Percentiles rank a stretch among this genome's conserved stretches.
phyloP scores from a whole-genome alignment of 2,797 vertebrate species.

The Myripristis jacobus region DNA sequence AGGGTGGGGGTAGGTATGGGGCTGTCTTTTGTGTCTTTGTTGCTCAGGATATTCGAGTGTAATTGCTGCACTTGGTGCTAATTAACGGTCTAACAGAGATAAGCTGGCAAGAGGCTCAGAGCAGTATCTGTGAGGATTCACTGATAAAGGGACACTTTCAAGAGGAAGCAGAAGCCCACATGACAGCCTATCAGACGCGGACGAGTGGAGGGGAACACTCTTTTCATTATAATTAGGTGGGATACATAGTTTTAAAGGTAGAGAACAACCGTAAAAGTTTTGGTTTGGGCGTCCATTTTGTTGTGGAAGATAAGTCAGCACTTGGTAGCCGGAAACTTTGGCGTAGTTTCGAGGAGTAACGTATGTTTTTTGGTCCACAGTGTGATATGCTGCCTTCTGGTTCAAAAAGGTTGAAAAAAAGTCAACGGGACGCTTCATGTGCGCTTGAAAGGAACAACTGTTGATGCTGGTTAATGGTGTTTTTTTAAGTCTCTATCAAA shows the following conservation, averaged over 20 bases:
- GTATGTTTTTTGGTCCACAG: slow-evolving; percentile 10
- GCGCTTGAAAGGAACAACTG: slow-evolving; percentile 6
- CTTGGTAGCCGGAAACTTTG: slow-evolving; percentile 21
- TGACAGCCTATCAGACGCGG: slow-evolving; percentile 71
- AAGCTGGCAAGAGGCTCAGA: slow-evolving; percentile 73
- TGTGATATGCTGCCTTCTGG: neutral
- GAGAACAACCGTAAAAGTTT: slow-evolving; percentile 40
- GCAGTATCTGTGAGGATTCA: slow-evolving; percentile 69
- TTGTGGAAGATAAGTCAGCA: slow-evolving; percentile 25
- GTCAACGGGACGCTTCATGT: slow-evolving; percentile 4
- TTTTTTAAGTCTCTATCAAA: slow-evolving; percentile 33
- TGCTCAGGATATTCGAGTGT: slow-evolving; percentile 79
- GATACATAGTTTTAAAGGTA: slow-evolving; percentile 46
- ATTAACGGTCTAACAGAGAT: slow-evolving; percentile 81
- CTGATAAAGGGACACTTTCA: slow-evolving; percentile 80
- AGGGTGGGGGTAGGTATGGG: slow-evolving; percentile 32
- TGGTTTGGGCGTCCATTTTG: slow-evolving; percentile 37
- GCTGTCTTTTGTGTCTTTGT: slow-evolving; percentile 78
- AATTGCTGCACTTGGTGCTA: slow-evolving; percentile 82
- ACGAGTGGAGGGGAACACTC: slow-evolving; percentile 54
- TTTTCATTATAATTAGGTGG: slow-evolving; percentile 72
- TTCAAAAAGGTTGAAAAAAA: slow-evolving; percentile 27
- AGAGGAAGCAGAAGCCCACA: slow-evolving; percentile 66
- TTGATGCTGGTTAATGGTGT: slow-evolving; percentile 12
- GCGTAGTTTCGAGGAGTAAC: slow-evolving; percentile 10